Evolutionary conservation across 2,113 vertebrate genomes (phyloP).

Genomic region (Paracanthobrama guichenoti): DNA sequence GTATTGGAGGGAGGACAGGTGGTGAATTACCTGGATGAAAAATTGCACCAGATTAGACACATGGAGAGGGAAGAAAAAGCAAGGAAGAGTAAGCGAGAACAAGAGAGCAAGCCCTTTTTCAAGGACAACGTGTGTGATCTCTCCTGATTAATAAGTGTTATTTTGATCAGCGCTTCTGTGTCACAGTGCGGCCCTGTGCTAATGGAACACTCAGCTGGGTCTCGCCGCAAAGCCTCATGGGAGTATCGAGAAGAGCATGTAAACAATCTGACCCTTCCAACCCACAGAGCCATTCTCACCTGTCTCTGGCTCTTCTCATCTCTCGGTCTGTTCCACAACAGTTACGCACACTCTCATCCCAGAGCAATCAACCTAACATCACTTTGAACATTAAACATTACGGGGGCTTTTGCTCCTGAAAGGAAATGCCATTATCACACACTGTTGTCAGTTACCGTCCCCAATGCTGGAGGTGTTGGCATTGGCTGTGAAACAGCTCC

Average conservation of each 20-base stretch:
- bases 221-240: slow-evolving; percentile 48
- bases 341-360: not conserved
- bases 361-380: slow-evolving; percentile 28
- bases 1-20: slow-evolving; percentile 26
- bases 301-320: not conserved
- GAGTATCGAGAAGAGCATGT: slow-evolving; percentile 32
- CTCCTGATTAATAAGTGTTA: slow-evolving; percentile 71
- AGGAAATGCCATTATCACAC: slow-evolving; percentile 16
- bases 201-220: slow-evolving; percentile 61
- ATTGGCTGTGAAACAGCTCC: slow-evolving; percentile 31
- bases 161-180: slow-evolving; percentile 55
- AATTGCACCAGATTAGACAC: slow-evolving; percentile 49
- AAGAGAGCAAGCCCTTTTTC: slow-evolving; percentile 8
- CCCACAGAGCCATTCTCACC: slow-evolving; percentile 32
- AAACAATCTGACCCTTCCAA: slow-evolving; percentile 43
- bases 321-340: slow-evolving; percentile 13
- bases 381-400: slow-evolving; percentile 28
- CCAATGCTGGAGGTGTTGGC: not conserved
- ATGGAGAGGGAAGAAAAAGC: slow-evolving; percentile 59
- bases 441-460: slow-evolving; percentile 5
- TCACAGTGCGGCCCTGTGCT: slow-evolving; percentile 64
- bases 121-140: slow-evolving; percentile 46
- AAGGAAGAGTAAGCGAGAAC: slow-evolving; percentile 50
- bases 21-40: slow-evolving; percentile 65
- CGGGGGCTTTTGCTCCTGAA: not conserved